These are phyloP conservation scores for Leontopithecus rosalia DNA, from an alignment of 2,797 vertebrate genomes.

Conservation along the genomic window DNA sequence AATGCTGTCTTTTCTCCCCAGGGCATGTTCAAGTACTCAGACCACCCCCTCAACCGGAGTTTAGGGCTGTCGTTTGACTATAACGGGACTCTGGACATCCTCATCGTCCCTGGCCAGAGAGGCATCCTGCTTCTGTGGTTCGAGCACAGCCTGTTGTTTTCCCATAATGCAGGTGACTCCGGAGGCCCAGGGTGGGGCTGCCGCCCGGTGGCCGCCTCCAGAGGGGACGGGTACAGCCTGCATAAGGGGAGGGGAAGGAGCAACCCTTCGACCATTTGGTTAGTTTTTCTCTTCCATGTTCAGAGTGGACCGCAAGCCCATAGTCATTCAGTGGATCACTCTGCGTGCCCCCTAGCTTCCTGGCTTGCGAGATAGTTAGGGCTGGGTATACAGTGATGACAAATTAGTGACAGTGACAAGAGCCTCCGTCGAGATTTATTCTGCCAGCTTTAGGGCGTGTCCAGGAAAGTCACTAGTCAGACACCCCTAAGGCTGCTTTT, in stretches of 20 bases:
- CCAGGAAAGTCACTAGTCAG: neutral
- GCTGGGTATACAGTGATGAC: neutral
- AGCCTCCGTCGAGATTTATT: neutral
- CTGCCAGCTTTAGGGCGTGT: fast-evolving
- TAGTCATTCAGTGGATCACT: neutral
- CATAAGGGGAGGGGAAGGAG: neutral
- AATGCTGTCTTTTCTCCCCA: neutral
- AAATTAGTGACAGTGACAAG: neutral
- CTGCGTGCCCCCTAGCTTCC: neutral
- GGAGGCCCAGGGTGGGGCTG: neutral
- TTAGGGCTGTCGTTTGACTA: slow-evolving; percentile 13
- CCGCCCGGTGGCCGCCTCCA: neutral
- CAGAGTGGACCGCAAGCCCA: neutral
- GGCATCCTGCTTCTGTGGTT: slow-evolving; percentile 54
- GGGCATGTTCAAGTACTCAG: slow-evolving; percentile 32
- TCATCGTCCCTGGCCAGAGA: neutral
- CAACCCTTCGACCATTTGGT: neutral
- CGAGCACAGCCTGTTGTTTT: neutral
- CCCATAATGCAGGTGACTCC: slow-evolving; percentile 38
- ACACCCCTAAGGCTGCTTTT: neutral
- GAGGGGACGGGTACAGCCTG: fast-evolving
- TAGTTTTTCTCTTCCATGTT: neutral
- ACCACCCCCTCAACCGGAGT: neutral
- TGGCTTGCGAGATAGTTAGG: neutral
- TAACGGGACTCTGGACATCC: fast-evolving